Evolutionary conservation across 2,797 vertebrate species (phyloP), one percentile per base, ranked within the genome.

Genomic region (Discoglossus pictus): DNA sequence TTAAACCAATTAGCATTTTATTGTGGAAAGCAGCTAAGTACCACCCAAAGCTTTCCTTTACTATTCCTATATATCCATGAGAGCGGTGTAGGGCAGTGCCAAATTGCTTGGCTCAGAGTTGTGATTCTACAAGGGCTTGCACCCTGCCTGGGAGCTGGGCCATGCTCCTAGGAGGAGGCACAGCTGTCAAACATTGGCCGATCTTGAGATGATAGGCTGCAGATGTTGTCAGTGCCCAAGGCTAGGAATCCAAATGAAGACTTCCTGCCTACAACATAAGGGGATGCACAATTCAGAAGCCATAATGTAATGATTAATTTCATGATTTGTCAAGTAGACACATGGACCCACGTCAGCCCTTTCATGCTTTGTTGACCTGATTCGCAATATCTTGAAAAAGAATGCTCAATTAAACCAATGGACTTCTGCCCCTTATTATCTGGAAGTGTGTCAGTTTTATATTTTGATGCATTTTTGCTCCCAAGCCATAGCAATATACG

Each of bases 161-260:
- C 47, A 50, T 62, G 34, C 12, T 50, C 12, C n/a, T 62, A 2
- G 4, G 12, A 31, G 56, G 42, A 31, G 23, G 46, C 23, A 38
- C 51, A 65, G 42, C 39, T 65, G 42, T 56, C 63, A 56, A 35
- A 36, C 4, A 18, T 34, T 27, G 27, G 17, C 16, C n/a, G 21
- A 23, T 48, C 10, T 27, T 38, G 38, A 47, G n/a, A 46, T 39
- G 51, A 65, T 65, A 36, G 13, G 12, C n/a, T 54, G 63, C 51
- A 65, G 42, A 56, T 65, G 63, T 27, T 18, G 11, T 18, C 2
- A 2, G 8, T 11, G 20, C 34, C 35, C 17, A 36, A 20, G 43
- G 43, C 59, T 18, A 48, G 16, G 24, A 21, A 61, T 47, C 36
- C 58, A 35, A 7, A 16, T 24, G 36, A 42, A 36, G 27, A 46